Percentiles rank a stretch among this genome's conserved stretches.
These are phyloP conservation scores for Crepidodera aurea DNA, from an alignment of 2,888 invertebrate genomes.

Conservation along the genomic window DNA sequence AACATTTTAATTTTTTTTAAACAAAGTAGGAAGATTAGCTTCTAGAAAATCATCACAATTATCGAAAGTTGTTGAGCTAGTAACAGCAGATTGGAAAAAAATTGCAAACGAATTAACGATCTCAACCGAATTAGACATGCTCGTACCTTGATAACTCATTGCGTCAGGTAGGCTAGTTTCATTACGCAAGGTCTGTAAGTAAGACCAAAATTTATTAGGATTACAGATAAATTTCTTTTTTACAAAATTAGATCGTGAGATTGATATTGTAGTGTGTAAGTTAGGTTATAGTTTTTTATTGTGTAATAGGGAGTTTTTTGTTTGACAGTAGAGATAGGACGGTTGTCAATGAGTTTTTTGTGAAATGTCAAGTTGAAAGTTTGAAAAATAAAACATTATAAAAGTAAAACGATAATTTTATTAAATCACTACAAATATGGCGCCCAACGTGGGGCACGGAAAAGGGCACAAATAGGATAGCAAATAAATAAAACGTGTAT, in stretches of 20 bases:
- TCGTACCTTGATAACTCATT: not conserved
- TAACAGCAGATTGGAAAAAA: conserved; percentile 17
- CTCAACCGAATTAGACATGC: not conserved
- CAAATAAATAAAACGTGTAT: too few species aligned
- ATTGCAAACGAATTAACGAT: conserved; percentile 12
- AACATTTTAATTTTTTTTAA: not conserved
- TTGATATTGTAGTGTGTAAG: too few species aligned
- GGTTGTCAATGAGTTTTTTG: too few species aligned
- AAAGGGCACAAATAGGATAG: too few species aligned
- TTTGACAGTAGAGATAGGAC: too few species aligned
- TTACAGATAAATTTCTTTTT: not conserved
- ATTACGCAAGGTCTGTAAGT: conserved; percentile 6
- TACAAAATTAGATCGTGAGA: not conserved
- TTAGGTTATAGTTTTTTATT: too few species aligned
- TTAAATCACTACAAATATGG: too few species aligned
- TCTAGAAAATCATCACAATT: not conserved
- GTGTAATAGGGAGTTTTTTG: too few species aligned
- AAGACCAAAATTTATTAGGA: conserved; percentile 1
- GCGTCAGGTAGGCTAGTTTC: conserved; percentile 1
- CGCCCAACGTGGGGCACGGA: too few species aligned
- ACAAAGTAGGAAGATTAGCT: not conserved
- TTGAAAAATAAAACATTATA: too few species aligned
- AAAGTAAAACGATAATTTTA: too few species aligned
- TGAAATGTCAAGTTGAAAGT: too few species aligned
- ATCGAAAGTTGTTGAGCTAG: not conserved